phyloP scores from a whole-genome alignment of 2,797 vertebrate genomes.

The Meda fulgida region DNA sequence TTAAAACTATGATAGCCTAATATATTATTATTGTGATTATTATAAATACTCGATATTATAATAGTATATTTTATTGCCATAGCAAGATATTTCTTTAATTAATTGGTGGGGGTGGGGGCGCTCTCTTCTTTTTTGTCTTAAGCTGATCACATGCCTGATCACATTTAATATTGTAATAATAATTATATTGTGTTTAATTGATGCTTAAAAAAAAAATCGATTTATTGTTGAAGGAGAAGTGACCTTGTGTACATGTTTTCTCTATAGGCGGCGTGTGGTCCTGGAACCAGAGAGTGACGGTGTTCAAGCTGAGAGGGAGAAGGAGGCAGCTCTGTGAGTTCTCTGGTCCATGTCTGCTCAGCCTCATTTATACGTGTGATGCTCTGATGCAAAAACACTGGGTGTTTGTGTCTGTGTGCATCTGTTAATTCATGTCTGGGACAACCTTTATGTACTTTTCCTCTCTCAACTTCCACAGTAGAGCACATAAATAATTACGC shows the following conservation, averaged over 20 bases:
- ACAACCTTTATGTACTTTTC: background rate
- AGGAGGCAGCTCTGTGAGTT: constrained; percentile 94
- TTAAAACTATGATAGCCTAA: no score
- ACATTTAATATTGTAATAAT: background rate
- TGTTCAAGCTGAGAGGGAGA: constrained; percentile 88
- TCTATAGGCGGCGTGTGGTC: constrained; percentile 85
- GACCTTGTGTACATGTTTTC: background rate
- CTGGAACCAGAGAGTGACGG: constrained; percentile 92
- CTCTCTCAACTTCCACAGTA: background rate
- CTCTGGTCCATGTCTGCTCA: constrained; percentile 24
- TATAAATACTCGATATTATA: no score
- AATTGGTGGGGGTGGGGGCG: no score
- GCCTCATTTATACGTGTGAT: constrained; percentile 15
- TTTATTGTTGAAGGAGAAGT: background rate
- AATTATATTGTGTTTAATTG: background rate
- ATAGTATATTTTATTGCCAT: no score
- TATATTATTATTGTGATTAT: no score
- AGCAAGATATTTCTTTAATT: no score
- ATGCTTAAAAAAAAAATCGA: background rate
- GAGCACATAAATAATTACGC: background rate
- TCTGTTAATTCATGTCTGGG: background rate
- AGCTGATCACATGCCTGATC: background rate
- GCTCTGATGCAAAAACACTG: constrained; percentile 8
- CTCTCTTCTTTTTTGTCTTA: no score
- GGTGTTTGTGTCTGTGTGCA: constrained; percentile 13